Percentiles rank a stretch among this genome's conserved stretches.
Evolutionary conservation across 23 tunicate genomes (phyloP).

Genomic region (Styela clava): DNA sequence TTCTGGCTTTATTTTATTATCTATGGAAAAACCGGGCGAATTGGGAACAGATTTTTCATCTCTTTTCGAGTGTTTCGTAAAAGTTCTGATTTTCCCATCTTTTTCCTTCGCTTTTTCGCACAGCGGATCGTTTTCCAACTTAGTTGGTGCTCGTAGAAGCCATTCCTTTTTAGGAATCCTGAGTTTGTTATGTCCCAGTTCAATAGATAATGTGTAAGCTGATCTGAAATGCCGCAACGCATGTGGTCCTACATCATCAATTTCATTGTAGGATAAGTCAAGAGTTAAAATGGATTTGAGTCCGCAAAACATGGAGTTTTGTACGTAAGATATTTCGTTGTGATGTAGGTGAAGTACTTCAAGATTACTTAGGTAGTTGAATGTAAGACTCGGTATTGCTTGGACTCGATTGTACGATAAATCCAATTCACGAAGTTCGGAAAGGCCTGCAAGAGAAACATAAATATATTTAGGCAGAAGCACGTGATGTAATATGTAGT

Average conservation of each 20-base stretch:
- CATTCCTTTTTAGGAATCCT: constrained; percentile 40
- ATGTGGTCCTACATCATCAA: constrained; percentile 35
- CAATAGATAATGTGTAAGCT: constrained; percentile 31
- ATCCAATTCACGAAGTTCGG: constrained; percentile 41
- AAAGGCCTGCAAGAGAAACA: constrained; percentile 28
- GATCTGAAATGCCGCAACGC: constrained; percentile 32
- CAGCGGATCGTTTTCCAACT: not conserved
- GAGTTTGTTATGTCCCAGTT: constrained; percentile 41
- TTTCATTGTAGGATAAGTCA: constrained; percentile 48
- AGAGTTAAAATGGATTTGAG: constrained; percentile 24
- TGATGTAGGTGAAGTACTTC: constrained; percentile 26
- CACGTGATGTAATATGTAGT: too few species aligned
- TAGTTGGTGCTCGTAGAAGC: constrained; percentile 16
- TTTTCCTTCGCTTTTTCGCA: constrained; percentile 5
- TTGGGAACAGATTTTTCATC: too few species aligned
- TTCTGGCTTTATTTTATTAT: not conserved
- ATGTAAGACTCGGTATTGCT: constrained; percentile 30
- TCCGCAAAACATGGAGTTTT: constrained; percentile 32
- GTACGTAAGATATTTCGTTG: constrained; percentile 45
- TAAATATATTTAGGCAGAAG: not conserved
- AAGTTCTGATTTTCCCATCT: too few species aligned
- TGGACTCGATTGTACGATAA: constrained; percentile 50
- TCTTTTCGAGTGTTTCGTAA: too few species aligned
- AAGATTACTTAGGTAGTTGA: constrained; percentile 18
- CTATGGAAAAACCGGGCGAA: too few species aligned